phyloP scores from a whole-genome alignment of 2,797 vertebrate genomes.

The Graptemys geographica region DNA sequence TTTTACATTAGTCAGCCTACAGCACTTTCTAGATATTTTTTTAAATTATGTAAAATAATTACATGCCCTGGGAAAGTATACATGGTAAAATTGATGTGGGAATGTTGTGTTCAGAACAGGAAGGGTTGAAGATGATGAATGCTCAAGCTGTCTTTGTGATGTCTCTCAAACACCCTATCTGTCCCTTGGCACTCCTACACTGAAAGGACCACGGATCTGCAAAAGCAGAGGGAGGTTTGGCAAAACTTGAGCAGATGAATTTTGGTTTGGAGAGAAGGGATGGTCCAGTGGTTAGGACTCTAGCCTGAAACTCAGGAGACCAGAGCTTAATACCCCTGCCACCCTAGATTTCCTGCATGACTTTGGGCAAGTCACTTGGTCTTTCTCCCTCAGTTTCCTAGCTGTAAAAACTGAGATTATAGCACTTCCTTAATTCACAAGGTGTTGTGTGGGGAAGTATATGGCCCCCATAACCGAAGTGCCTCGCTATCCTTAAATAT shows the following conservation, averaged over 20 bases:
- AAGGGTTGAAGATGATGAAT: not conserved
- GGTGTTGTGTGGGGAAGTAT: not conserved
- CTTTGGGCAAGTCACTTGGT: not conserved
- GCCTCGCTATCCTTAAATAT: too few species aligned
- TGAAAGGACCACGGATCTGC: not conserved
- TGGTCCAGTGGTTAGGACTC: not conserved
- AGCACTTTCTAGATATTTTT: not conserved
- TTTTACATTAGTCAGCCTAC: rapidly evolving
- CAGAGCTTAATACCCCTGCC: not conserved
- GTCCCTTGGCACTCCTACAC: not conserved
- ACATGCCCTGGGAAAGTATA: not conserved
- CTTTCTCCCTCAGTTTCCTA: not conserved
- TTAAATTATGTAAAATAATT: not conserved
- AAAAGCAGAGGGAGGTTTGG: not conserved
- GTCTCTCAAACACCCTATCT: not conserved
- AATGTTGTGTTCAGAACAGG: not conserved
- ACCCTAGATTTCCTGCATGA: not conserved
- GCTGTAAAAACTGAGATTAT: not conserved
- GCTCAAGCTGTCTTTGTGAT: not conserved
- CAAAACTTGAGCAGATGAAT: not conserved
- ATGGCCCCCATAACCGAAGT: too few species aligned
- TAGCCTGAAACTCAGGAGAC: not conserved
- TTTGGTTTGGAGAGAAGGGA: not conserved
- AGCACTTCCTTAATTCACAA: not conserved
- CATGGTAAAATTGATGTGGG: not conserved